Conservation (phyloP, 2,797 vertebrate species). For the Thalassophryne amazonica region DNA sequence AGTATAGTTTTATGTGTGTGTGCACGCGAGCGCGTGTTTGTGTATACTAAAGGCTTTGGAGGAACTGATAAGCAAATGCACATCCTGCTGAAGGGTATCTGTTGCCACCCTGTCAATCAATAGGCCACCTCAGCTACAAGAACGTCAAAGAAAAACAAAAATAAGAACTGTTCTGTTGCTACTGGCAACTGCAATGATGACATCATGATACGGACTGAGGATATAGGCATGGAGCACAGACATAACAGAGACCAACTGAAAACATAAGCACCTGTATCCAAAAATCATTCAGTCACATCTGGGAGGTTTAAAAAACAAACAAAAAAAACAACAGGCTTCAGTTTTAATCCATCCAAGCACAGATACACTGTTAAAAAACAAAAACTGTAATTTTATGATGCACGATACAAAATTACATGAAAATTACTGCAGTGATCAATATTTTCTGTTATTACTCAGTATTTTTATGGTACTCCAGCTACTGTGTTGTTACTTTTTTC, state of each 20-base stretch:
- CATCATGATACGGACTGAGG: neutral
- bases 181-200: neutral
- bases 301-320: too few relatives aligned
- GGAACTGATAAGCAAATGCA: conserved; percentile 63
- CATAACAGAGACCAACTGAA: neutral
- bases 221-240: neutral
- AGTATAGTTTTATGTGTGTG: neutral
- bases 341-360: too few relatives aligned
- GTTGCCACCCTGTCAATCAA: conserved; percentile 44
- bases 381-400: too few relatives aligned
- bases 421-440: too few relatives aligned
- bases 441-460: too few relatives aligned
- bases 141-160: conserved; percentile 4
- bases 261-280: too few relatives aligned
- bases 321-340: too few relatives aligned
- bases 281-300: too few relatives aligned
- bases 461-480: too few relatives aligned
- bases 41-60: conserved; percentile 14
- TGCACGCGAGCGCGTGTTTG: neutral
- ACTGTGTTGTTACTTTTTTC: too few relatives aligned
- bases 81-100: conserved; percentile 39
- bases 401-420: too few relatives aligned
- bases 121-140: conserved; percentile 5
- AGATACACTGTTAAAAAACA: too few relatives aligned
- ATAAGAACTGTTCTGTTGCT: neutral